Conservation (phyloP, 2,888 invertebrate genomes). For the Tethea ocularis region DNA sequence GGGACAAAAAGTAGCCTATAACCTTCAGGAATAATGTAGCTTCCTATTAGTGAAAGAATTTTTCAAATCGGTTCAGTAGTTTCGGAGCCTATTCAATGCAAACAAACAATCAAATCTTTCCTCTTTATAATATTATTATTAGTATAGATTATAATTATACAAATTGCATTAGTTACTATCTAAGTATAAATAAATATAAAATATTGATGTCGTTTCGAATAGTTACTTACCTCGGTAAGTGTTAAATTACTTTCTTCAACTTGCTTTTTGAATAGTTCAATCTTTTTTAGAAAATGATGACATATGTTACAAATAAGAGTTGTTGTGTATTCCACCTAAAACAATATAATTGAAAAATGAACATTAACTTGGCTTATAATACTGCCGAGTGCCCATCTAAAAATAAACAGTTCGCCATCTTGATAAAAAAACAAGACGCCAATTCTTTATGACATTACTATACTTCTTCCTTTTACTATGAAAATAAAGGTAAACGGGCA, state of each 20-base stretch:
- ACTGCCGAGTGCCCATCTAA: background rate
- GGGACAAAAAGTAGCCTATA: no score
- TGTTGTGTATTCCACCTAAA: conserved; percentile 39
- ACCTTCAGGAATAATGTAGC: no score
- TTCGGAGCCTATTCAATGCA: no score
- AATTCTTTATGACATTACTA: conserved; percentile 42
- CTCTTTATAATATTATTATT: no score
- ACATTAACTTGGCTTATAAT: background rate
- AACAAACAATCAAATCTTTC: no score
- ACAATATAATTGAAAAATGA: no score
- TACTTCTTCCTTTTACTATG: conserved; percentile 21
- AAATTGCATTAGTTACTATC: no score
- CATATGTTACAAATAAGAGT: conserved; percentile 50
- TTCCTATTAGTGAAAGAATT: no score
- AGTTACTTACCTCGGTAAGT: conserved; percentile 33
- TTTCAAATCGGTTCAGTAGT: no score
- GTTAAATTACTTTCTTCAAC: conserved; percentile 40
- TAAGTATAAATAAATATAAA: conserved; percentile 13
- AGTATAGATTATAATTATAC: no score
- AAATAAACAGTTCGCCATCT: conserved; percentile 38
- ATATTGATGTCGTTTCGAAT: conserved; percentile 25
- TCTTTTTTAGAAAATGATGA: conserved; percentile 54
- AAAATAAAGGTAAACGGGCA: conserved; percentile 9
- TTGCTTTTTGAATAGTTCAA: conserved; percentile 51
- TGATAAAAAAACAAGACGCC: conserved; percentile 37